A percentile compares a stretch with the other conserved stretches of the same genome.
phyloP scores from a whole-genome alignment of 1,140 invertebrate genomes.

The Vollenhovia emeryi region DNA sequence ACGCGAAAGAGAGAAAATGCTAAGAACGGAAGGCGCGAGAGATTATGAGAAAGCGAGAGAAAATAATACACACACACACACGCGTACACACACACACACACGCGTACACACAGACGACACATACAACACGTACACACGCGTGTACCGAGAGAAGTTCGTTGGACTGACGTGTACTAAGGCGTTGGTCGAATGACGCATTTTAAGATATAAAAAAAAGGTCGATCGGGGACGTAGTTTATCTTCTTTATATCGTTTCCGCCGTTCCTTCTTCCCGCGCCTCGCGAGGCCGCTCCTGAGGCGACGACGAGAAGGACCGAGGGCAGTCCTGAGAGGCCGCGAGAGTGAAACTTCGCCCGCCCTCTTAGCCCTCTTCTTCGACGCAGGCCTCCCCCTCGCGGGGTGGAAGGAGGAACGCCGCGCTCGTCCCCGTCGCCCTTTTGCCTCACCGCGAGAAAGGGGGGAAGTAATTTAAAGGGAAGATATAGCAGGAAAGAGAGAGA shows the following conservation, averaged over 20 bases:
- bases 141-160: constrained; percentile 77
- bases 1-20: constrained; percentile 28
- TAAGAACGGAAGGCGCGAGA: constrained; percentile 10
- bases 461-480: constrained; percentile 51
- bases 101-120: neutral
- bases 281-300: constrained; percentile 48
- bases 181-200: constrained; percentile 84
- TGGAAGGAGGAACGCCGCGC: constrained; percentile 65
- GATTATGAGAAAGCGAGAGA: constrained; percentile 61
- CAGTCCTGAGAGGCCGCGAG: constrained; percentile 37
- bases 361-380: neutral
- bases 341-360: constrained; percentile 37
- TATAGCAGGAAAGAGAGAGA: constrained; percentile 55
- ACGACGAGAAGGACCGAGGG: constrained; percentile 45
- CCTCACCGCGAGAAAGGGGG: constrained; percentile 18
- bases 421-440: constrained; percentile 81
- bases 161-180: constrained; percentile 79
- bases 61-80: constrained; percentile 48
- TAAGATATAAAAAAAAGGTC: constrained; percentile 78
- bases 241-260: constrained; percentile 68
- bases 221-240: constrained; percentile 74
- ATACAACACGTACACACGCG: neutral
- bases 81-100: neutral
- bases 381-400: constrained; percentile 64
- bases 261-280: constrained; percentile 72